These are phyloP conservation scores for Propithecus perrieri DNA, from an alignment of 2,797 vertebrate genomes.

Conservation along the genomic window DNA sequence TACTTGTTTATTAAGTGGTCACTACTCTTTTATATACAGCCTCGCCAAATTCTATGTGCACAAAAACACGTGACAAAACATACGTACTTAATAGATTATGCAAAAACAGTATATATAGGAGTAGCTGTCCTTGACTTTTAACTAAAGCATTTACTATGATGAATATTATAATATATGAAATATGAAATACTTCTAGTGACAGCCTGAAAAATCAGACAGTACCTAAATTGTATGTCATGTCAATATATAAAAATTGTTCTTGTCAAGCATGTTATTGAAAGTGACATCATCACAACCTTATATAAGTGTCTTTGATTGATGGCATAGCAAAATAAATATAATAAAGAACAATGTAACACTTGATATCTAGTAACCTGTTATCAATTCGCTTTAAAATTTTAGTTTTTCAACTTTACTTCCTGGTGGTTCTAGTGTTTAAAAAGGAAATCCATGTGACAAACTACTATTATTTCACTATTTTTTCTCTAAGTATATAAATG, in stretches of 20 bases:
- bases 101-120: accelerated
- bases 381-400: conserved; percentile 49
- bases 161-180: not conserved
- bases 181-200: conserved; percentile 44
- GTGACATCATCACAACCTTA: conserved; percentile 64
- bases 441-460: not conserved
- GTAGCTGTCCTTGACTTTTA: not conserved
- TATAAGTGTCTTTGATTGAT: conserved; percentile 65
- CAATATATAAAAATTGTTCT: conserved; percentile 3
- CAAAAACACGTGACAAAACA: not conserved
- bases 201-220: conserved; percentile 39
- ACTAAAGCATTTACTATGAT: not conserved
- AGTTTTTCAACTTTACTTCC: conserved; percentile 44
- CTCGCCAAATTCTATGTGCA: not conserved
- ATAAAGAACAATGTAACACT: conserved; percentile 51
- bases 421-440: not conserved
- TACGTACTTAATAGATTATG: not conserved
- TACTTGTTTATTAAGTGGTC: not conserved
- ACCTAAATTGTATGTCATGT: not conserved
- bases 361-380: conserved; percentile 50
- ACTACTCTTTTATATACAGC: not conserved
- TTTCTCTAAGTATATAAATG: not conserved
- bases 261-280: conserved; percentile 69
- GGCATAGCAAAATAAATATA: conserved; percentile 58
- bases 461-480: not conserved